Base-by-base conservation (phyloP, 2,113 vertebrate species). In the Atractosteus spatula region DNA sequence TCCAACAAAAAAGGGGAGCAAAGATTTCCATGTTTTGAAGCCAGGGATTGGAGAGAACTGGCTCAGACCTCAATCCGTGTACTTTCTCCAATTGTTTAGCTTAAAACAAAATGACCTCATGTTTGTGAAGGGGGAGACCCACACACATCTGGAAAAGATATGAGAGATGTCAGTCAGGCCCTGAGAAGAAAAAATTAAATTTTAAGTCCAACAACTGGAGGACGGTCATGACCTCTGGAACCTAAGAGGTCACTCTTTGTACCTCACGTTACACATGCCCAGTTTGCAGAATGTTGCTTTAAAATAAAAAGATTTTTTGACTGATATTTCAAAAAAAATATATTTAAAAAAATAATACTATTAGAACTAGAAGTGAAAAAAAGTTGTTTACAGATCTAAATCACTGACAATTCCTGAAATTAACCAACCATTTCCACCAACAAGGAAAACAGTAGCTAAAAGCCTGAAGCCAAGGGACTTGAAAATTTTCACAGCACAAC, bases 21-120 rank as follows among this genome's bases (percentile, higher is more conserved):
- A 78, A 72, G 47, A 74, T 77, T 81, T 79, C 79, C 77, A 82
- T 75, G 57, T 79, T 76, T 68, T 29, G 55, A 69, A 72, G 76
- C 67, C 77, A 81, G 72, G 57, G 71, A 17, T 73, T 65, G 59
- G 68, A 17, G 14, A 66, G 70, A 64, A 57, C 68, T 65, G 68
- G 73, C 65, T 13, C 55, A 43, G 43, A 65, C 55, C 74, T 71
- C 62, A 74, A 70, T 67, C 47, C 66, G 69, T 63, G 45, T 65
- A 54, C 62, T 74, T 47, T 75, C 67, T 73, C 70, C 63, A 76
- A 57, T 61, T 76, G 59, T 78, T 71, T 74, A 56, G 73, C 67
- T 71, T 71, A 47, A 79, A 81, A 75, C 69, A 62, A 10, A 71
- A 63, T 74, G 63, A 79, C 42, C 73, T 76, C 78, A 80, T 78